A percentile compares a stretch with the other conserved stretches of the same genome.
Conservation (phyloP, 1,140 invertebrate genomes). For the Galleria mellonella region DNA sequence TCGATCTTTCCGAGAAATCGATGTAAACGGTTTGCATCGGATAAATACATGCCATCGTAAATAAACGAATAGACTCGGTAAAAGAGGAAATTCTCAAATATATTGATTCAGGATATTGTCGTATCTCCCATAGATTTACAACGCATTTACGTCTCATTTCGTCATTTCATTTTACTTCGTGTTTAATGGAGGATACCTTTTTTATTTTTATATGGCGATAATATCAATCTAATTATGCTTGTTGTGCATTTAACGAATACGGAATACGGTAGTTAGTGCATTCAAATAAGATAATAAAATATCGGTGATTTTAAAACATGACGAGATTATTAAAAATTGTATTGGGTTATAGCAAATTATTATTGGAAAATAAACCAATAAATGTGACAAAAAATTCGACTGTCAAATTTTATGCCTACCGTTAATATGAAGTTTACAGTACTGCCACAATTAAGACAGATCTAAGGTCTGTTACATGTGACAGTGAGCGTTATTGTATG, state of each 20-base stretch:
- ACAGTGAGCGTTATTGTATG: no score
- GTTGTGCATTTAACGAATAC: not conserved
- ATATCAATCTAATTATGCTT: not conserved
- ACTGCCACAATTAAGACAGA: no score
- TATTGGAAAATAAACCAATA: no score
- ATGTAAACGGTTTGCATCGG: not conserved
- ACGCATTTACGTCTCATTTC: conserved; percentile 6
- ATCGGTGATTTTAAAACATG: no score
- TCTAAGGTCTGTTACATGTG: no score
- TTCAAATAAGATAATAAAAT: no score
- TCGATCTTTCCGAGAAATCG: conserved; percentile 1
- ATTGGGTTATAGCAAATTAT: no score
- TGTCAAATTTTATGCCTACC: no score
- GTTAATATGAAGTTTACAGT: no score
- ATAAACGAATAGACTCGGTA: not conserved
- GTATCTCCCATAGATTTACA: conserved; percentile 3
- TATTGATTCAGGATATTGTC: conserved; percentile 8
- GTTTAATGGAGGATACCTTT: not conserved
- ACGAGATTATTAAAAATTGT: no score
- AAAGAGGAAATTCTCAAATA: conserved; percentile 6
- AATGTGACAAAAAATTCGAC: no score
- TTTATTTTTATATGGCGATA: not conserved
- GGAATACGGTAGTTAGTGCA: no score
- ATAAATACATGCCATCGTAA: conserved; percentile 1
- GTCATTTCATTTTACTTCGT: not conserved